phyloP scores from a whole-genome alignment of 1,140 invertebrate species.

The Neodiprion pinetum region DNA sequence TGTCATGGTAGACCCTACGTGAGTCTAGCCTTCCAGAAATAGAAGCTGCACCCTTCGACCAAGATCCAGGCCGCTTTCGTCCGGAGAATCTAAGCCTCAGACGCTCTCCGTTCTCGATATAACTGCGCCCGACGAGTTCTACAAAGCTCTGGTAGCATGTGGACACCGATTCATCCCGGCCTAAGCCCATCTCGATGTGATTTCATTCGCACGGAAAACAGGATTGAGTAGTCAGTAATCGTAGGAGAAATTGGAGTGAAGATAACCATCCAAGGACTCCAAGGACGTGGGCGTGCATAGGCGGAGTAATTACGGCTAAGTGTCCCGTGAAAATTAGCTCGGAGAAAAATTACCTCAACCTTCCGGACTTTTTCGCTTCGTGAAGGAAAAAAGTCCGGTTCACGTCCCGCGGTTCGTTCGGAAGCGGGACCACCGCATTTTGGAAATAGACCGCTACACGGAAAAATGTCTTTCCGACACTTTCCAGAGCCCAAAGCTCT shows the following conservation, averaged over 20 bases:
- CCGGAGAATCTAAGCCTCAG: not conserved
- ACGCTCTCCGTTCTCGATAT: not conserved
- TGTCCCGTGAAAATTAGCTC: not conserved
- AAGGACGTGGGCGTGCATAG: no score
- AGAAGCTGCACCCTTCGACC: slow-evolving; percentile 6
- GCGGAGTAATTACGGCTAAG: not conserved
- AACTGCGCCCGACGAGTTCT: no score
- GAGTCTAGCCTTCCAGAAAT: slow-evolving; percentile 4
- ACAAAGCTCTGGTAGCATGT: no score
- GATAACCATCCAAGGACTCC: no score
- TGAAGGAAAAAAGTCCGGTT: not conserved
- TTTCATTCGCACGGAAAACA: no score
- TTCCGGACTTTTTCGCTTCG: slow-evolving; percentile 1
- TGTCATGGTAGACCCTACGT: slow-evolving; percentile 24
- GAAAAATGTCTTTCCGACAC: not conserved
- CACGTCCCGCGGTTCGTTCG: no score
- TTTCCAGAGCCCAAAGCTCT: not conserved
- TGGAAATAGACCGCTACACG: not conserved
- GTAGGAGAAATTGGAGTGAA: no score
- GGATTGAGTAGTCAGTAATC: no score
- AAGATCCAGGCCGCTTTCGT: not conserved
- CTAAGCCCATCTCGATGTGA: no score
- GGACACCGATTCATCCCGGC: no score
- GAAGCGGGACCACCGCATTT: not conserved
- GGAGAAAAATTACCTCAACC: not conserved